Evolutionary conservation across 2,888 invertebrate genomes (phyloP).

Genomic region (Trichopoda pennipes): DNA sequence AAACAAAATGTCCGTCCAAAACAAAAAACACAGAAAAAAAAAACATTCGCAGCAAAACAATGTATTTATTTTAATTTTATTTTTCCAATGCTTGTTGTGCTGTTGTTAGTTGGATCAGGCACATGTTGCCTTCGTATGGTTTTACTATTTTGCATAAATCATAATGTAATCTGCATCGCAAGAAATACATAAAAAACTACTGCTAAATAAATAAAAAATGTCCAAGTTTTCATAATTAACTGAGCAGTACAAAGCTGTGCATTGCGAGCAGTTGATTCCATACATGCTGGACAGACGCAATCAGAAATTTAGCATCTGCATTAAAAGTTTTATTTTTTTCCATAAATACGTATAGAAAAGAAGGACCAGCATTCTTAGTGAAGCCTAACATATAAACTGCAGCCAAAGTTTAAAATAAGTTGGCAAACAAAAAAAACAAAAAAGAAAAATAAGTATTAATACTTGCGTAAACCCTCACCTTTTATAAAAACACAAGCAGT

Average conservation of each 20-base stretch:
- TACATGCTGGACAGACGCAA: conserved; percentile 72
- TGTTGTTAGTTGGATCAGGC: conserved; percentile 68
- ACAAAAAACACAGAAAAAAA: conserved; percentile 16
- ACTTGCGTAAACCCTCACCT: conserved; percentile 75
- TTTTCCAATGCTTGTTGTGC: conserved; percentile 22
- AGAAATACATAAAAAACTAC: conserved; percentile 67
- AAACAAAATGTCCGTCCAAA: conserved; percentile 16
- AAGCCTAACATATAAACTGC: conserved; percentile 68
- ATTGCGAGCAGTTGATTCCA: conserved; percentile 41
- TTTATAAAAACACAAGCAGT: conserved; percentile 55
- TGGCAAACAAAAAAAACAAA: conserved; percentile 2
- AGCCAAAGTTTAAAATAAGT: conserved; percentile 51
- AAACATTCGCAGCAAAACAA: conserved; percentile 26
- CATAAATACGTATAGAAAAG: not conserved
- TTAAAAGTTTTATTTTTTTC: conserved; percentile 16
- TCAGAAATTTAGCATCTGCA: conserved; percentile 69
- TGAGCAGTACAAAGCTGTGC: conserved; percentile 72
- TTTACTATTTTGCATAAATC: conserved; percentile 81
- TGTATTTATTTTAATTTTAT: conserved; percentile 8
- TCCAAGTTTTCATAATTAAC: conserved; percentile 81
- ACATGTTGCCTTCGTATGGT: conserved; percentile 79
- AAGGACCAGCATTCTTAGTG: conserved; percentile 69
- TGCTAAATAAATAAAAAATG: conserved; percentile 75
- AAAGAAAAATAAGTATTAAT: conserved; percentile 65
- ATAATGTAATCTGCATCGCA: conserved; percentile 81